These are phyloP conservation scores for Caenorhabditis japonica DNA, from an alignment of 2,888 invertebrate species.

Conservation along the genomic window DNA sequence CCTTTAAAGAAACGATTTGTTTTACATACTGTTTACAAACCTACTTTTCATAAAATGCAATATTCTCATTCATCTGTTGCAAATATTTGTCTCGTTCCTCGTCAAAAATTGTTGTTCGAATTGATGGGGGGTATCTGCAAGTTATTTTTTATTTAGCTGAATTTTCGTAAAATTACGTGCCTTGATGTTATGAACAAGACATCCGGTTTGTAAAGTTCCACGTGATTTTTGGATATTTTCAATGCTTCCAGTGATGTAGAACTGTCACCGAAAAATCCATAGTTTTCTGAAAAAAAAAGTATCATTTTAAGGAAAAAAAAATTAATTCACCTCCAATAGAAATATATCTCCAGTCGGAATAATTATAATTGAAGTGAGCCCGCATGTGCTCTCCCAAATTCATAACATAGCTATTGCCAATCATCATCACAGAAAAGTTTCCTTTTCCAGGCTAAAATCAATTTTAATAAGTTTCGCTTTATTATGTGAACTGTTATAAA, in stretches of 20 bases:
- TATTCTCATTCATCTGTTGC: slow-evolving; percentile 26
- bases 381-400: slow-evolving; percentile 19
- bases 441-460: slow-evolving; percentile 32
- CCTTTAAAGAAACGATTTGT: neutral
- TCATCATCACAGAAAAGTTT: slow-evolving; percentile 25
- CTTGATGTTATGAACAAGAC: slow-evolving; percentile 17
- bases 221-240: slow-evolving; percentile 2
- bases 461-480: too few species aligned
- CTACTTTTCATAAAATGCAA: slow-evolving; percentile 20
- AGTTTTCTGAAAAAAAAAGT: slow-evolving; percentile 7
- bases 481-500: neutral
- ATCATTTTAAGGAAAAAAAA: neutral
- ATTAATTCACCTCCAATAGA: slow-evolving; percentile 17
- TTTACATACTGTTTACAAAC: neutral
- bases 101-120: slow-evolving; percentile 9
- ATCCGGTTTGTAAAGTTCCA: slow-evolving; percentile 23
- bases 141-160: neutral
- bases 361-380: slow-evolving; percentile 25
- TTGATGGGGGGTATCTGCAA: slow-evolving; percentile 3
- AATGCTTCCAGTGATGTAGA: neutral
- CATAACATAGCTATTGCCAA: slow-evolving; percentile 36
- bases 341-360: slow-evolving; percentile 16
- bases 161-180: neutral
- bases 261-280: slow-evolving; percentile 14
- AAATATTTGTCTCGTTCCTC: slow-evolving; percentile 16